Evolutionary conservation across 2,888 invertebrate species (phyloP).

Genomic region (Creontiades dilutus): DNA sequence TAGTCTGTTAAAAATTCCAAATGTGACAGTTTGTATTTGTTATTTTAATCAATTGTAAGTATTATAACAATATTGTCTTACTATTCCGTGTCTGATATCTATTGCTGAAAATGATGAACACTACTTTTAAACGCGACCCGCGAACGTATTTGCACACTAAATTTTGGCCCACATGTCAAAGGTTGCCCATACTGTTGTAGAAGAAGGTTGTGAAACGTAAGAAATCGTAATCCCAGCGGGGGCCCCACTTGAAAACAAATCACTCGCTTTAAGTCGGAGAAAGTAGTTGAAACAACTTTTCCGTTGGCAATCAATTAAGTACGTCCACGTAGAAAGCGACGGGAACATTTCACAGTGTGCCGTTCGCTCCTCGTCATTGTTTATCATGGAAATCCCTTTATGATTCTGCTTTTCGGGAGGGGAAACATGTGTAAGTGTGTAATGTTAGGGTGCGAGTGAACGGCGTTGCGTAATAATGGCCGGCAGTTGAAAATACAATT

Average conservation of each 20-base stretch:
- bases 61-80: no score
- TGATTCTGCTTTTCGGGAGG: not conserved
- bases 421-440: not conserved
- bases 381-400: not conserved
- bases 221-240: not conserved
- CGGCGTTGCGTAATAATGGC: not conserved
- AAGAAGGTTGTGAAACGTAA: not conserved
- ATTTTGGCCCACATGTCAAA: no score
- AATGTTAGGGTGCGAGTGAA: not conserved
- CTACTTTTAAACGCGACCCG: no score
- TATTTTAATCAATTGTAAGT: no score
- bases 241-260: not conserved
- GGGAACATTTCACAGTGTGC: constrained; percentile 21
- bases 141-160: no score
- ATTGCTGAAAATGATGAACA: no score
- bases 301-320: constrained; percentile 40
- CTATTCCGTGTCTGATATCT: no score
- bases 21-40: no score
- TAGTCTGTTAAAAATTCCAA: no score
- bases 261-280: not conserved
- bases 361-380: not conserved
- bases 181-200: no score
- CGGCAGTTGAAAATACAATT: not conserved
- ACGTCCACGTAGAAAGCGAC: constrained; percentile 21
- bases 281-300: constrained; percentile 39